phyloP scores from a whole-genome alignment of 2,797 vertebrate genomes.

The Mus minutoides region DNA sequence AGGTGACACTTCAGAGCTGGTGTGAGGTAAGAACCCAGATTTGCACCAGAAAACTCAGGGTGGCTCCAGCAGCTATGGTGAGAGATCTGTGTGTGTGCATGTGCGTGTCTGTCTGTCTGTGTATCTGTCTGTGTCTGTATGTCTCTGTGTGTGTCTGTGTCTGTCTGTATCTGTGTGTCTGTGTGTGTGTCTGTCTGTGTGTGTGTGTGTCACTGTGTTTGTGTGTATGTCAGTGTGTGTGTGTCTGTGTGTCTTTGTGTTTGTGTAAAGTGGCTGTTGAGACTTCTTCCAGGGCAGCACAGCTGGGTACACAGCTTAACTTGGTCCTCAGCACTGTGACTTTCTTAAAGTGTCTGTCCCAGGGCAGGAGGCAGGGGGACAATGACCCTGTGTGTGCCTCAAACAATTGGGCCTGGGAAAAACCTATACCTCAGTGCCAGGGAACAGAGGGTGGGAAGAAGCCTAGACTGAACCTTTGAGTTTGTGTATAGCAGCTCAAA shows the following conservation, averaged over 20 bases:
- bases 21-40: no score
- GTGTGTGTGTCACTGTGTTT: rapidly evolving
- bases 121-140: no score
- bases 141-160: rapidly evolving
- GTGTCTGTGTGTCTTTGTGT: no score
- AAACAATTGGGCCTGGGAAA: no score
- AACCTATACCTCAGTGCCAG: background rate
- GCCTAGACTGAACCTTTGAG: no score
- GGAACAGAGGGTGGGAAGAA: background rate
- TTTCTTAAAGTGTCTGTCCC: background rate
- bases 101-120: no score
- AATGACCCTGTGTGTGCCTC: no score
- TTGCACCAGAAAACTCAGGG: background rate
- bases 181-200: rapidly evolving
- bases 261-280: no score
- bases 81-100: rapidly evolving
- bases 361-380: no score
- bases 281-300: background rate
- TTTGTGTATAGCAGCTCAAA: background rate
- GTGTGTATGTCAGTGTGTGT: no score
- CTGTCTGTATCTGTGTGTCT: no score
- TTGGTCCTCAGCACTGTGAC: rapidly evolving
- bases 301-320: background rate
- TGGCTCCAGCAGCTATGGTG: background rate
- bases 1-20: no score